phyloP scores from a whole-genome alignment of 2,797 vertebrate species.

The Oryzias dopingdopingensis region DNA sequence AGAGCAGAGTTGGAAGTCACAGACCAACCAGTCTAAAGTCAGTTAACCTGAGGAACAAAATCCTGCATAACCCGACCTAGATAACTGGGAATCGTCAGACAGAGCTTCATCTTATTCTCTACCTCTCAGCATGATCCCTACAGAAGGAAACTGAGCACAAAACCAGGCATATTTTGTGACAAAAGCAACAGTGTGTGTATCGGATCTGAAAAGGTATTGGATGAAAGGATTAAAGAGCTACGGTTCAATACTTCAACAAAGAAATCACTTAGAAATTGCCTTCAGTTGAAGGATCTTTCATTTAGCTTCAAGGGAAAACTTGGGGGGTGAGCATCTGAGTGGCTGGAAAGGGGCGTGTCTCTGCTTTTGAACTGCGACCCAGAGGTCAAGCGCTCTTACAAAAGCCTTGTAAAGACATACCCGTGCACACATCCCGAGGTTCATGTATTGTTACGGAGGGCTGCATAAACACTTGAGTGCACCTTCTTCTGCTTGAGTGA shows the following conservation, averaged over 20 bases:
- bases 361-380: conserved; percentile 57
- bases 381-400: conserved; percentile 54
- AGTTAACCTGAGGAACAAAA: no score
- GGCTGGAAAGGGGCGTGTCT: conserved; percentile 32
- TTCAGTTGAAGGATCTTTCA: conserved; percentile 57
- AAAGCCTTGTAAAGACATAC: conserved; percentile 58
- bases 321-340: conserved; percentile 45
- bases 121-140: conserved; percentile 14
- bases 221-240: conserved; percentile 19
- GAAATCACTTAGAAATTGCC: conserved; percentile 41
- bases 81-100: no score
- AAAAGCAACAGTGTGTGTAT: conserved; percentile 29
- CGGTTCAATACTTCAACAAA: conserved; percentile 56
- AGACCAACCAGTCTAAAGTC: no score
- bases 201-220: conserved; percentile 43
- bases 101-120: conserved; percentile 21
- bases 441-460: conserved; percentile 35
- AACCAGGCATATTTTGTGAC: conserved; percentile 12
- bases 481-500: conserved; percentile 40
- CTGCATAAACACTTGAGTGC: conserved; percentile 41
- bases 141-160: conserved; percentile 23
- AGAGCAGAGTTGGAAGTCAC: conserved; percentile 28
- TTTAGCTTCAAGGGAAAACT: conserved; percentile 53
- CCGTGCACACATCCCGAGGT: conserved; percentile 30
- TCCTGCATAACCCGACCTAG: no score